Evolutionary conservation across 2,797 vertebrate species (phyloP), one percentile per base, ranked within the genome.

Genomic region (Xiphophorus birchmanni): DNA sequence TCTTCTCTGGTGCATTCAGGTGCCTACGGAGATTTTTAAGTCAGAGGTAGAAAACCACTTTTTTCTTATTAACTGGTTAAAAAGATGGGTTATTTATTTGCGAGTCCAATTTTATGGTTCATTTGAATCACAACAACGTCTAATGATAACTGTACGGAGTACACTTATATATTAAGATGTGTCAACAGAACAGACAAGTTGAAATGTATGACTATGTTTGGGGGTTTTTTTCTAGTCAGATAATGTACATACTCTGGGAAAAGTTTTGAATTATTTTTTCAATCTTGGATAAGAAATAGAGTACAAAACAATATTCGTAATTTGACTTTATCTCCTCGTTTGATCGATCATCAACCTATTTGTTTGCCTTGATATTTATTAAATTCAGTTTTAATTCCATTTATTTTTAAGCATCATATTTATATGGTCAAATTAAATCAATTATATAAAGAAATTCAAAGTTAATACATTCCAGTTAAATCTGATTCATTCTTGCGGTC

Each of bases 1-100:
- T 75, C 37, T 5, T 12, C 42, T 15, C 11, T 80, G 91, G 47
- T 89, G 89, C 90, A 12, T 92, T 90, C 80, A 75, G 0, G 48
- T 54, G 4, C 72, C 0, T 12, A 6, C 48, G 80, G 82, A 90
- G n/a, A 29, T 86, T 87, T 73, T 29, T 40, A 11, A 76, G n/a
- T 26, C n/a, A 13, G 44, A 21, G 12, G 26, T 15, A 4, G 47
- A 23, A 18, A 3, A 17, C 5, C 12, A 6, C 4, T 5, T 37
- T n/a, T 71, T 71, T 29, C 26, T 47, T 29, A 29, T n/a, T 29
- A 15, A 29, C 26, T 32, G 26, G 4, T n/a, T 71, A 44, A 44
- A 69, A 45, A 12, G 5, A 26, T 44, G 0, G 0, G 3, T 50
- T 4, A n/a, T 2, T 45, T 9, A 1, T 11, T 23, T 56, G 10